Evolutionary conservation across 2,888 invertebrate species (phyloP).

Genomic region (Fragum sueziense): DNA sequence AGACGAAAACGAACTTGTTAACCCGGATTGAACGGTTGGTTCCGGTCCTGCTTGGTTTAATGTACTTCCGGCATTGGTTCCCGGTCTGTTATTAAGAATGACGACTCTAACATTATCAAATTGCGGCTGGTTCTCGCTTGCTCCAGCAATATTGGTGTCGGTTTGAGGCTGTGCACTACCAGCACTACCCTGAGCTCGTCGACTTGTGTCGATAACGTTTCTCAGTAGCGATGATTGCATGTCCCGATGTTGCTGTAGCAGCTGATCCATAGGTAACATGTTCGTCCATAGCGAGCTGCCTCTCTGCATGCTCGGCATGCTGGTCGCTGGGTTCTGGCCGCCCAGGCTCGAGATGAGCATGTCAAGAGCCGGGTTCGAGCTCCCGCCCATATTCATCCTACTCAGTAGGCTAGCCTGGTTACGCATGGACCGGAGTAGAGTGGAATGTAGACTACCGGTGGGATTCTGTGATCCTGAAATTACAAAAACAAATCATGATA

Average conservation of each 20-base stretch:
- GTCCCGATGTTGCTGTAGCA: constrained; percentile 40
- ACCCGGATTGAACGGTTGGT: constrained; percentile 6
- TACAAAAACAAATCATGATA: background rate
- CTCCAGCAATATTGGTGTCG: background rate
- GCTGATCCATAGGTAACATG: constrained; percentile 33
- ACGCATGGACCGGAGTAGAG: constrained; percentile 4
- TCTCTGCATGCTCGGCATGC: background rate
- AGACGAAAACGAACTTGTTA: background rate
- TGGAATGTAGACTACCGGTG: constrained; percentile 1
- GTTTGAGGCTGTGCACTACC: background rate
- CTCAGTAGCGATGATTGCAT: constrained; percentile 28
- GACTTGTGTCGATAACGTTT: constrained; percentile 5
- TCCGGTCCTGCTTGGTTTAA: background rate
- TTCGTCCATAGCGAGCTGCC: background rate
- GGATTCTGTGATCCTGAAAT: constrained; percentile 14
- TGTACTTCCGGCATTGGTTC: background rate
- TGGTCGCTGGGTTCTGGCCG: background rate
- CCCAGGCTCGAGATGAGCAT: constrained; percentile 1
- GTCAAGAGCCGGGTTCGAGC: constrained; percentile 13
- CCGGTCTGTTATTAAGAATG: background rate
- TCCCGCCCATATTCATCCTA: background rate
- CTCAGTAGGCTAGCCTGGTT: constrained; percentile 24
- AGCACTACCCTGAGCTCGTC: background rate
- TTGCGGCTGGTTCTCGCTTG: background rate
- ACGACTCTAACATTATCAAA: constrained; percentile 15